Conservation (phyloP, 2,888 invertebrate species). For the Venusia cambrica region DNA sequence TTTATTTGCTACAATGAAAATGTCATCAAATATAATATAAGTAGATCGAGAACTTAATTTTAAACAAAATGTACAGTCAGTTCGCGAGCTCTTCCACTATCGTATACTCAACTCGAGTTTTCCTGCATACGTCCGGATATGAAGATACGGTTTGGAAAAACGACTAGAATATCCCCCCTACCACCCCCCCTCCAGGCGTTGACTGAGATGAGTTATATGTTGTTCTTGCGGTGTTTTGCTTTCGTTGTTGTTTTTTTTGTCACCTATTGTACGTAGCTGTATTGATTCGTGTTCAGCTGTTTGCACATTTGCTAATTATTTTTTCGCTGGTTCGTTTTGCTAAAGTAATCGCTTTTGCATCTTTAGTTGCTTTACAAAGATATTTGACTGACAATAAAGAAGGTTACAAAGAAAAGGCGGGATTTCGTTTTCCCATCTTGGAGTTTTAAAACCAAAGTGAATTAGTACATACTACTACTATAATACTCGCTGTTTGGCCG, state of each 20-base stretch:
- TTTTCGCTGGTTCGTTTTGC: constrained; percentile 29
- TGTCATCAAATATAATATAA: too few species aligned
- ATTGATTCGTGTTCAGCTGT: constrained; percentile 52
- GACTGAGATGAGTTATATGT: constrained; percentile 35
- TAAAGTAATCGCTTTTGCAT: constrained; percentile 27
- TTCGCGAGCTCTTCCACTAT: constrained; percentile 14
- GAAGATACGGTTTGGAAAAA: constrained; percentile 74
- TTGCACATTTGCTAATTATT: constrained; percentile 33
- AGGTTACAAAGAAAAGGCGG: too few species aligned
- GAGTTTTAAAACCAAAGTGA: too few species aligned
- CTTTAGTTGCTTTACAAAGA: neutral
- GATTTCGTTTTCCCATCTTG: too few species aligned
- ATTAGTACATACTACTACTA: too few species aligned
- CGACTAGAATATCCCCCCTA: constrained; percentile 45
- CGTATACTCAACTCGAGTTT: constrained; percentile 24
- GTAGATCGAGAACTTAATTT: too few species aligned
- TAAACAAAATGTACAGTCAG: neutral
- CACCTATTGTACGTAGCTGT: constrained; percentile 48
- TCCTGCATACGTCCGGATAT: constrained; percentile 59
- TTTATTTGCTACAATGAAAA: too few species aligned
- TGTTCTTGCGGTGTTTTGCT: constrained; percentile 34
- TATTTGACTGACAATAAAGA: too few species aligned
- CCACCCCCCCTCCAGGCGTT: constrained; percentile 12
- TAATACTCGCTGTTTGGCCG: too few species aligned
- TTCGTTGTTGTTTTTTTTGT: constrained; percentile 19